phyloP scores from a whole-genome alignment of 2,888 invertebrate species.

The Megalurothrips usitatus region DNA sequence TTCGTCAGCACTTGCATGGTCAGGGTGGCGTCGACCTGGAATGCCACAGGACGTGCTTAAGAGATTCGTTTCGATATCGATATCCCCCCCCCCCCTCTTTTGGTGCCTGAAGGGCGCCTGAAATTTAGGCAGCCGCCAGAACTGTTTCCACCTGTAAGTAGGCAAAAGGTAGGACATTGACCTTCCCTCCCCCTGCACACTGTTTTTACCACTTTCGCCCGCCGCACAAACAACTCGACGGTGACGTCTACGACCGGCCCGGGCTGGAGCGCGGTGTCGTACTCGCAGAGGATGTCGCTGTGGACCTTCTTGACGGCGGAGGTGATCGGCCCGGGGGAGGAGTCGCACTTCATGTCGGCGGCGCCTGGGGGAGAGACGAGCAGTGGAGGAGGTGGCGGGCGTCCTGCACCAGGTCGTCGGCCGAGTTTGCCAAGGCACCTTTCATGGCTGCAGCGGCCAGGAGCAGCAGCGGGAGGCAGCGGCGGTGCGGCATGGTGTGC shows the following conservation, averaged over 20 bases:
- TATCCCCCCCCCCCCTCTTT: too few species aligned
- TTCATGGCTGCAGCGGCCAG: not conserved
- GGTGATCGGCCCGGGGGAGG: not conserved
- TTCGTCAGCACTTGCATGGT: not conserved
- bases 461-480: not conserved
- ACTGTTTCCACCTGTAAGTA: too few species aligned
- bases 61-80: too few species aligned
- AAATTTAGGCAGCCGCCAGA: too few species aligned
- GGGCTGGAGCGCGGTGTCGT: not conserved
- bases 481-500: too few species aligned
- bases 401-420: not conserved
- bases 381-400: too few species aligned
- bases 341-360: not conserved
- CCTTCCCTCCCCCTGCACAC: not conserved
- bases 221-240: not conserved
- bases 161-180: not conserved
- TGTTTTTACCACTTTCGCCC: not conserved
- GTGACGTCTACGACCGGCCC: not conserved
- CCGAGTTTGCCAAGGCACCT: not conserved
- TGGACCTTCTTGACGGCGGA: not conserved
- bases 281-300: not conserved
- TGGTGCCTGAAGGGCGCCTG: too few species aligned
- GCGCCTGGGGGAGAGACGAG: not conserved
- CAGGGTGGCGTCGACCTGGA: not conserved
- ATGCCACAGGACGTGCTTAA: too few species aligned